These are phyloP conservation scores for Hormaphis cornu DNA, from an alignment of 1,140 invertebrate genomes.

Conservation along the genomic window DNA sequence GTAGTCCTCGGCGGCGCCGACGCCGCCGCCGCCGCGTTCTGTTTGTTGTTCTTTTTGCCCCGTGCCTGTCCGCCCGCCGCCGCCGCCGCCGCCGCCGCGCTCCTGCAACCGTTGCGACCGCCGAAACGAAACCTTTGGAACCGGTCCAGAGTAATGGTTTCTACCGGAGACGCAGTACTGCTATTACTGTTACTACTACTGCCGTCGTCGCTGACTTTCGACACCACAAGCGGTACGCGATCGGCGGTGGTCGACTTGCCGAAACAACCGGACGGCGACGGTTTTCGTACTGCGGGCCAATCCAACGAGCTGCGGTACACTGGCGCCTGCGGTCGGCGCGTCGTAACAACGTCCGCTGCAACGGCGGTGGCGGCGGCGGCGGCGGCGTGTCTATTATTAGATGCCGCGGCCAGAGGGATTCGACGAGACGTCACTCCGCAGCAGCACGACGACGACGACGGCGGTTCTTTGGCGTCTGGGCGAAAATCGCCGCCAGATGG, in stretches of 20 bases:
- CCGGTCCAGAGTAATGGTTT: conserved; percentile 51
- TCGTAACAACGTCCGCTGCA: neutral
- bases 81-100: too few species aligned
- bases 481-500: conserved; percentile 6
- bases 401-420: conserved; percentile 19
- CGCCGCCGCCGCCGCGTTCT: conserved; percentile 33
- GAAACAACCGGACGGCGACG: conserved; percentile 34
- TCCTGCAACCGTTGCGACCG: conserved; percentile 40
- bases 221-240: neutral
- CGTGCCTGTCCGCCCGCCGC: conserved; percentile 40
- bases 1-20: conserved; percentile 47
- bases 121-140: conserved; percentile 61
- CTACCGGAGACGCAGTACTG: too few species aligned
- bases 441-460: conserved; percentile 16
- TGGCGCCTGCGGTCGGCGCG: conserved; percentile 25
- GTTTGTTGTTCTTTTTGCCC: conserved; percentile 39
- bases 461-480: neutral
- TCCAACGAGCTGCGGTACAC: conserved; percentile 35
- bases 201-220: neutral
- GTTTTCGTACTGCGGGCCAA: conserved; percentile 33
- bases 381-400: conserved; percentile 30
- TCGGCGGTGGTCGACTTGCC: conserved; percentile 23
- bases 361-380: conserved; percentile 18
- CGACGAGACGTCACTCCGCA: conserved; percentile 2
- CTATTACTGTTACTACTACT: conserved; percentile 28